Conservation (phyloP, 1,140 invertebrate genomes). For the Eueides isabella region DNA sequence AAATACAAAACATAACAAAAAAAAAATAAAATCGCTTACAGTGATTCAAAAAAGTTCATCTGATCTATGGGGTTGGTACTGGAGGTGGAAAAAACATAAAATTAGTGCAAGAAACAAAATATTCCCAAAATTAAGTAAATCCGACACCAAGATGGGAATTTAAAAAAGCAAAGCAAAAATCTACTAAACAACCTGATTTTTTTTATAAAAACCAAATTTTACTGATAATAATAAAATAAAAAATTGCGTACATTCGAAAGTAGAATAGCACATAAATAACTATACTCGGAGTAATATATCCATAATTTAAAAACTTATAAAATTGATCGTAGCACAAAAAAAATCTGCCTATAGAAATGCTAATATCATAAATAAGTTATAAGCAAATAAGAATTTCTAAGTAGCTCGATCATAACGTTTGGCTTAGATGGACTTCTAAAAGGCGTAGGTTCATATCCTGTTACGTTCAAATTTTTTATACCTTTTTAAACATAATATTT, state of each 20-base stretch:
- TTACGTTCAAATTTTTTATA: no score
- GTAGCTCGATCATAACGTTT: no score
- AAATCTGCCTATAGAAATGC: no score
- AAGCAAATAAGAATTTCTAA: no score
- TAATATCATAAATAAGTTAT: no score
- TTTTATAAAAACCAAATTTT: no score
- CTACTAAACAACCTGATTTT: no score
- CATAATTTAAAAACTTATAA: background rate
- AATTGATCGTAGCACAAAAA: no score
- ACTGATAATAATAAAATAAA: background rate
- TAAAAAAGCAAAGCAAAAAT: constrained; percentile 20
- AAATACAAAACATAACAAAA: constrained; percentile 51
- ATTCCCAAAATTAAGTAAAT: constrained; percentile 38
- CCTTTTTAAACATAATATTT: no score
- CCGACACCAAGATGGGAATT: constrained; percentile 30
- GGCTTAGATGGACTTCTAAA: no score
- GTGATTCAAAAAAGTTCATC: constrained; percentile 81
- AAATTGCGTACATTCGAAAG: background rate
- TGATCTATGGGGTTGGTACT: constrained; percentile 81
- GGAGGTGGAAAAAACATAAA: constrained; percentile 66
- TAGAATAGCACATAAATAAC: background rate
- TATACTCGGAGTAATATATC: background rate
- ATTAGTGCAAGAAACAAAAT: constrained; percentile 55
- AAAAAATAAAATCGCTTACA: constrained; percentile 72
- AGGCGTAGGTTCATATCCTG: no score